Percentiles rank a stretch among this genome's conserved stretches.
These are phyloP conservation scores for Eupithecia subumbrata DNA, from an alignment of 2,888 invertebrate species.

Conservation along the genomic window DNA sequence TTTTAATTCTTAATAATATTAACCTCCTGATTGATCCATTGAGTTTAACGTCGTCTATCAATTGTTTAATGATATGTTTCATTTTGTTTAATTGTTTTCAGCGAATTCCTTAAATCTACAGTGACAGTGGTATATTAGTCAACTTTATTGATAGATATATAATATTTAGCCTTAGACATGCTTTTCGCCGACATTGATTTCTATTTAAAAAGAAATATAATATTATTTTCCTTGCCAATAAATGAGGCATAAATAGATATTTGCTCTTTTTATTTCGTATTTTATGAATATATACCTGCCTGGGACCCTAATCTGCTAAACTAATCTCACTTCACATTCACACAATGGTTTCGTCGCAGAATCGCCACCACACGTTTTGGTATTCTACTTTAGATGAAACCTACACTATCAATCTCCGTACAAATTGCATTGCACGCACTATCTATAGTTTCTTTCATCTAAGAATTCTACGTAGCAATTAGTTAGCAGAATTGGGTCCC, in stretches of 20 bases:
- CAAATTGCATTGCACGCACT: too few species aligned
- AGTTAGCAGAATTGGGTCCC: too few species aligned
- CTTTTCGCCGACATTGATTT: slow-evolving; percentile 69
- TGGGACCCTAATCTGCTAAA: not conserved
- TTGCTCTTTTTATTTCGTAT: slow-evolving; percentile 49
- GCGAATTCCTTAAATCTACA: slow-evolving; percentile 45
- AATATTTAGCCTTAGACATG: slow-evolving; percentile 68
- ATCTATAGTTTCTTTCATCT: too few species aligned
- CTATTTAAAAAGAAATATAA: slow-evolving; percentile 58
- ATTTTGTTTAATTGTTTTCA: not conserved
- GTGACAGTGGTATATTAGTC: slow-evolving; percentile 65
- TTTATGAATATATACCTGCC: not conserved
- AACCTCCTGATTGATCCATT: not conserved
- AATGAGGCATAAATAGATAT: slow-evolving; percentile 62
- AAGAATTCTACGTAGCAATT: too few species aligned
- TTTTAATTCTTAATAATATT: not conserved
- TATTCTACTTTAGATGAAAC: not conserved
- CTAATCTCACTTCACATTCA: not conserved
- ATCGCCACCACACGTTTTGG: not conserved
- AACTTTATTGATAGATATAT: slow-evolving; percentile 68
- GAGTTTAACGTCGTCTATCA: not conserved
- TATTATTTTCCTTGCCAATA: slow-evolving; percentile 63
- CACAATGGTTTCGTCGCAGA: not conserved
- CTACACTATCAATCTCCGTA: too few species aligned
- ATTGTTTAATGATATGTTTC: not conserved